Evolutionary conservation across 2,888 invertebrate genomes (phyloP).

Genomic region (Amiota minor): DNA sequence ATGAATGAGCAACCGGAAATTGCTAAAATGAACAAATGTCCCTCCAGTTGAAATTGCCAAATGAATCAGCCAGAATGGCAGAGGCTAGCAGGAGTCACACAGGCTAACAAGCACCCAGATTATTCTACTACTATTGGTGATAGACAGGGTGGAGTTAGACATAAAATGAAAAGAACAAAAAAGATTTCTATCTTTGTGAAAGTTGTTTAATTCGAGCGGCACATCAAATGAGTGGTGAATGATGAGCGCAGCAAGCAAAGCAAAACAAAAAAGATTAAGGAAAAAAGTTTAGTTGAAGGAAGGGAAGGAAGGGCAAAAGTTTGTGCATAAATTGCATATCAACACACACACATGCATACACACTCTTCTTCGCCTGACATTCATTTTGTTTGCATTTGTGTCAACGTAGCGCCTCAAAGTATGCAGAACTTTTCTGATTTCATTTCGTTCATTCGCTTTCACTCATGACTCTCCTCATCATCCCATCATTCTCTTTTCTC

Average conservation of each 20-base stretch:
- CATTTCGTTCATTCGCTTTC: no score
- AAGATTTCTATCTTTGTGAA: constrained; percentile 60
- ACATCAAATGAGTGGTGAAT: constrained; percentile 28
- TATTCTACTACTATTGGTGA: no score
- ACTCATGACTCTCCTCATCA: no score
- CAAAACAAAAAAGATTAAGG: background rate
- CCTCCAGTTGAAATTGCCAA: constrained; percentile 36
- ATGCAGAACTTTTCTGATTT: constrained; percentile 7
- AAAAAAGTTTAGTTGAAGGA: constrained; percentile 9
- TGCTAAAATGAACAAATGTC: constrained; percentile 44
- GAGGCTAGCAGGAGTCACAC: no score
- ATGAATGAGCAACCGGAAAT: constrained; percentile 52
- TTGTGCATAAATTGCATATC: constrained; percentile 56
- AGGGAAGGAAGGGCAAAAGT: constrained; percentile 62
- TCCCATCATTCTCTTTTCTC: background rate
- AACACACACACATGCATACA: constrained; percentile 11
- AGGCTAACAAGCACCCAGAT: no score
- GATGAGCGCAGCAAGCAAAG: background rate
- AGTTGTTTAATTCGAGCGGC: constrained; percentile 63
- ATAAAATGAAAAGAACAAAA: constrained; percentile 65
- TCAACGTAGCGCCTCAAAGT: constrained; percentile 5
- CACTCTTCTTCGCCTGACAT: background rate
- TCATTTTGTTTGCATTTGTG: background rate
- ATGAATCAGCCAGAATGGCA: no score
- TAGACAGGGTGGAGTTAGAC: constrained; percentile 43